Percentiles rank a stretch among this genome's conserved stretches.
phyloP scores from a whole-genome alignment of 1,140 invertebrate species.

The Vanessa tameamea region DNA sequence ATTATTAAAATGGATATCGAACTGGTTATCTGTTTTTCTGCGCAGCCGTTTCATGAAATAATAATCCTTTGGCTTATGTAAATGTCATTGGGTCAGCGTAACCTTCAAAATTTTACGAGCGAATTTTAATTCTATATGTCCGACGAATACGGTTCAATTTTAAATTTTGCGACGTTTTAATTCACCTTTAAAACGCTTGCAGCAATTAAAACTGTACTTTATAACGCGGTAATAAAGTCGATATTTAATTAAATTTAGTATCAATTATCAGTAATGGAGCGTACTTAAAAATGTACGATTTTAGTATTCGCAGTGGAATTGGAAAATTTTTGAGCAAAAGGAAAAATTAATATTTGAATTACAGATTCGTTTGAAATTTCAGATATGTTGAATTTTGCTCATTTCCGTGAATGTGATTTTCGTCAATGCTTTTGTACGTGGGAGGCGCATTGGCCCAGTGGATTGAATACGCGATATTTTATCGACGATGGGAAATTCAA shows the following conservation, averaged over 20 bases:
- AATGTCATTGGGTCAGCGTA: conserved; percentile 19
- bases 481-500: too few species aligned
- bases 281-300: conserved; percentile 1
- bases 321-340: not conserved
- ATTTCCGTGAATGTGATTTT: too few species aligned
- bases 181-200: not conserved
- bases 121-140: not conserved
- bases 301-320: not conserved
- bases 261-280: conserved; percentile 5
- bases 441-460: too few species aligned
- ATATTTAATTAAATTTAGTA: not conserved
- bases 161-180: not conserved
- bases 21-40: conserved; percentile 3
- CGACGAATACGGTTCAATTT: not conserved
- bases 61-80: conserved; percentile 19
- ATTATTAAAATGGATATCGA: conserved; percentile 13
- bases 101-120: not conserved
- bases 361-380: not conserved
- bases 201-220: not conserved
- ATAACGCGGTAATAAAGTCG: not conserved
- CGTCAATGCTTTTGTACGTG: too few species aligned
- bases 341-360: not conserved
- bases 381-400: too few species aligned
- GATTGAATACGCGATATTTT: too few species aligned
- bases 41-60: conserved; percentile 16